A percentile compares a stretch with the other conserved stretches of the same genome.
Evolutionary conservation across 2,888 invertebrate species (phyloP).

Genomic region (Oxystoma pomonae): DNA sequence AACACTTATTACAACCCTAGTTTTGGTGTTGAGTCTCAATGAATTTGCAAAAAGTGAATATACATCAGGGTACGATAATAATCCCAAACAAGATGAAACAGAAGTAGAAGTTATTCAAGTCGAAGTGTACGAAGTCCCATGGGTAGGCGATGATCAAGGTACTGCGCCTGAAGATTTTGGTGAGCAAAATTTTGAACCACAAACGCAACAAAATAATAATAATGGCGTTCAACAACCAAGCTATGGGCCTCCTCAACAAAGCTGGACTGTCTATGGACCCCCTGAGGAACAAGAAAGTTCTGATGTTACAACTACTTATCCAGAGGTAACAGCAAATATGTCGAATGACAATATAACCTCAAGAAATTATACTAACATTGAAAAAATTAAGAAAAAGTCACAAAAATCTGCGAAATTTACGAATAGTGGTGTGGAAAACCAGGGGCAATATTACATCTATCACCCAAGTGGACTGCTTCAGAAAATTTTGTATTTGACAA

Average conservation of each 20-base stretch:
- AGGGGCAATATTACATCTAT: constrained; percentile 56
- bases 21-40: not conserved
- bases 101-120: not conserved
- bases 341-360: not conserved
- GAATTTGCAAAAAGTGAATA: not conserved
- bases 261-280: not conserved
- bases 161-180: not conserved
- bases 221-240: not conserved
- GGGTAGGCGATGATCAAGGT: constrained; percentile 19
- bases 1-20: not conserved
- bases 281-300: not conserved
- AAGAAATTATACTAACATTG: not conserved
- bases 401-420: not conserved
- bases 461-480: constrained; percentile 60
- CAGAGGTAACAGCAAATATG: not conserved
- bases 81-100: not conserved
- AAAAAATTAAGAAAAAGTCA: not conserved
- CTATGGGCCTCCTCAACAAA: not conserved
- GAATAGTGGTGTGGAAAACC: not conserved
- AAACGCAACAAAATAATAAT: too few relatives aligned
- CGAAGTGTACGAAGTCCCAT: constrained; percentile 22
- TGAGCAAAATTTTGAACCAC: not conserved
- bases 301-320: not conserved
- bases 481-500: constrained; percentile 57
- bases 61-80: not conserved